Conservation (phyloP, 2,888 invertebrate genomes). For the Pammene fasciana region DNA sequence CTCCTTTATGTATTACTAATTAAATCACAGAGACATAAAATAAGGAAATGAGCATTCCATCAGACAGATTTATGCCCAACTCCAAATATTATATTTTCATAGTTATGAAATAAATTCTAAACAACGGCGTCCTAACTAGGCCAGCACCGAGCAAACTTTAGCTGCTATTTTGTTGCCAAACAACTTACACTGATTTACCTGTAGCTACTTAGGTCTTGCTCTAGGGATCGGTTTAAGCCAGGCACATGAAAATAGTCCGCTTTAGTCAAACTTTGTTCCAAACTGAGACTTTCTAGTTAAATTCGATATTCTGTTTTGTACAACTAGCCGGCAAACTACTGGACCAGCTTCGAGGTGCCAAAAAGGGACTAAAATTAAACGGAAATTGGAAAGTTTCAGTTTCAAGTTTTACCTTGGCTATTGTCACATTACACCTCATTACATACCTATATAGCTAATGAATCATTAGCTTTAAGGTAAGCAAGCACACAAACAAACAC, state of each 20-base stretch:
- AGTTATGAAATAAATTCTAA: conserved; percentile 13
- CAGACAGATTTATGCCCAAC: background rate
- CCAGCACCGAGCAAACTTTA: conserved; percentile 18
- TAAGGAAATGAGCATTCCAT: background rate
- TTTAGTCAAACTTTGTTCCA: conserved; percentile 60
- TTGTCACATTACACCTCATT: conserved; percentile 2
- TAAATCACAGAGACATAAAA: conserved; percentile 15
- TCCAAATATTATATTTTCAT: background rate
- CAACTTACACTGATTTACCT: conserved; percentile 29
- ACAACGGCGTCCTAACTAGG: conserved; percentile 4
- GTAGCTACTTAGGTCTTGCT: conserved; percentile 39
- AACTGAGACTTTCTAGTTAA: conserved; percentile 58
- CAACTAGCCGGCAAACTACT: conserved; percentile 48
- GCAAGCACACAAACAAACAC: too few species aligned
- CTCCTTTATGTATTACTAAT: conserved; percentile 22
- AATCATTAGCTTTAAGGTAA: too few species aligned
- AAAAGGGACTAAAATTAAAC: conserved; percentile 52
- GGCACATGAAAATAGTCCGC: conserved; percentile 46
- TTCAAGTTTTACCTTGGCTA: conserved; percentile 22
- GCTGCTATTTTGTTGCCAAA: conserved; percentile 15
- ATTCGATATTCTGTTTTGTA: conserved; percentile 54
- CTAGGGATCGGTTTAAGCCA: conserved; percentile 32
- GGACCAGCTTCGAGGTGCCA: conserved; percentile 52
- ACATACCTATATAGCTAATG: background rate
- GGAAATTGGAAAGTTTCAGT: conserved; percentile 41